Conservation (phyloP, 2,888 invertebrate species). For the Perizoma affinitatum region DNA sequence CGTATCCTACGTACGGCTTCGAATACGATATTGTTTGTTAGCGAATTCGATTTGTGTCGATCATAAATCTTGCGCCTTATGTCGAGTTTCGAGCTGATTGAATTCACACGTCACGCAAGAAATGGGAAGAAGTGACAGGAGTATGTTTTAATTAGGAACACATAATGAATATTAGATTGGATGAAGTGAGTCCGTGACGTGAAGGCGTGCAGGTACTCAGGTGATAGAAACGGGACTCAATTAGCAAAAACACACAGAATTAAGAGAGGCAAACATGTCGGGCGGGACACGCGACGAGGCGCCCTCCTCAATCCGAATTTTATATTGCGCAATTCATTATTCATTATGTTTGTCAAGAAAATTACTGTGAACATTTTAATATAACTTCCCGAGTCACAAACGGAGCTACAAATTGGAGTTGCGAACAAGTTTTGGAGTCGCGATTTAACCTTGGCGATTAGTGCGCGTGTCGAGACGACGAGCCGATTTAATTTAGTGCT, state of each 20-base stretch:
- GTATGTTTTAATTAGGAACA: slow-evolving; percentile 62
- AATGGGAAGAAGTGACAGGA: slow-evolving; percentile 34
- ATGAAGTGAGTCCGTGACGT: slow-evolving; percentile 42
- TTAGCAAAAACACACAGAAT: slow-evolving; percentile 83
- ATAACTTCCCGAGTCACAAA: slow-evolving; percentile 77
- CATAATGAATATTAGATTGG: slow-evolving; percentile 68
- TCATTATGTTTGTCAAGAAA: slow-evolving; percentile 81
- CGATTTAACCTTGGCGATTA: slow-evolving; percentile 72
- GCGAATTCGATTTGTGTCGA: slow-evolving; percentile 84
- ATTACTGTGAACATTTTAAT: slow-evolving; percentile 83
- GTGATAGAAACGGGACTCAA: slow-evolving; percentile 75
- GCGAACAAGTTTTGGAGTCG: slow-evolving; percentile 67
- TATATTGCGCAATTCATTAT: slow-evolving; percentile 80
- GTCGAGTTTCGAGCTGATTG: slow-evolving; percentile 80
- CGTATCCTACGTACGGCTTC: slow-evolving; percentile 78
- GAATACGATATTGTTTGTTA: slow-evolving; percentile 83
- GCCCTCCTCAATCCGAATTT: slow-evolving; percentile 80
- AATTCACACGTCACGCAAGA: slow-evolving; percentile 68
- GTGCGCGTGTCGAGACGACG: slow-evolving; percentile 65
- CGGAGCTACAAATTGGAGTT: slow-evolving; percentile 76
- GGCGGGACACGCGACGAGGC: slow-evolving; percentile 69
- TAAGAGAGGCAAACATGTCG: slow-evolving; percentile 80
- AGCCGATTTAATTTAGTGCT: slow-evolving; percentile 70
- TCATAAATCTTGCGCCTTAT: slow-evolving; percentile 84
- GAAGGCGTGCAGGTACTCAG: slow-evolving; percentile 52